Conservation (phyloP, 2,797 vertebrate genomes). For the Gymnocypris eckloni region DNA sequence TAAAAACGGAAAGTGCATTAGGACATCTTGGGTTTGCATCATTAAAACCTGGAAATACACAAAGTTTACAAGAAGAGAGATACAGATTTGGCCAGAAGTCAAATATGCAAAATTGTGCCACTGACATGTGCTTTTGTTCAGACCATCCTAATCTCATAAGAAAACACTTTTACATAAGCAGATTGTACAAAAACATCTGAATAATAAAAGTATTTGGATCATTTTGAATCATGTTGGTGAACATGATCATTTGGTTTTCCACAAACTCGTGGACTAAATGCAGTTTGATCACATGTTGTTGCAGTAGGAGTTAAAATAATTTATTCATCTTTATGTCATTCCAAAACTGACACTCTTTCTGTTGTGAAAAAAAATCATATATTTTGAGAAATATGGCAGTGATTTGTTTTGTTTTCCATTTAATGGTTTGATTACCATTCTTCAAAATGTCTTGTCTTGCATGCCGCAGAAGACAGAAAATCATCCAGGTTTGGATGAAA, state of each 20-base stretch:
- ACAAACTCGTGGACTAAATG: not conserved
- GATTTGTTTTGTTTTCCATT: not conserved
- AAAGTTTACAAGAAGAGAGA: not conserved
- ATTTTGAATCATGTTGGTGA: not conserved
- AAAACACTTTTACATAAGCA: not conserved
- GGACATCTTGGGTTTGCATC: not conserved
- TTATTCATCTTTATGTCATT: not conserved
- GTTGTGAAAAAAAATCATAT: not conserved
- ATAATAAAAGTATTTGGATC: not conserved
- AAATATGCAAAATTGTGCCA: not conserved
- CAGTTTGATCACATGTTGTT: not conserved
- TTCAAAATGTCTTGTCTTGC: not conserved
- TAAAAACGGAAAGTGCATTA: too few relatives aligned
- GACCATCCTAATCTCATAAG: not conserved
- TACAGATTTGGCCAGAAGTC: too few relatives aligned
- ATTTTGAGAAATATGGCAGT: not conserved
- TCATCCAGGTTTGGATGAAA: not conserved
- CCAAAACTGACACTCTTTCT: not conserved
- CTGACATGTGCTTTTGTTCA: not conserved
- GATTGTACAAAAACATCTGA: not conserved
- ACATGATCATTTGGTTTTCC: not conserved
- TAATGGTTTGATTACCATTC: not conserved
- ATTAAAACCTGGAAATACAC: not conserved
- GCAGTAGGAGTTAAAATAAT: not conserved
- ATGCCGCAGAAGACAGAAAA: too few relatives aligned